phyloP scores from a whole-genome alignment of 2,888 invertebrate genomes.

The Thereva nobilitata region DNA sequence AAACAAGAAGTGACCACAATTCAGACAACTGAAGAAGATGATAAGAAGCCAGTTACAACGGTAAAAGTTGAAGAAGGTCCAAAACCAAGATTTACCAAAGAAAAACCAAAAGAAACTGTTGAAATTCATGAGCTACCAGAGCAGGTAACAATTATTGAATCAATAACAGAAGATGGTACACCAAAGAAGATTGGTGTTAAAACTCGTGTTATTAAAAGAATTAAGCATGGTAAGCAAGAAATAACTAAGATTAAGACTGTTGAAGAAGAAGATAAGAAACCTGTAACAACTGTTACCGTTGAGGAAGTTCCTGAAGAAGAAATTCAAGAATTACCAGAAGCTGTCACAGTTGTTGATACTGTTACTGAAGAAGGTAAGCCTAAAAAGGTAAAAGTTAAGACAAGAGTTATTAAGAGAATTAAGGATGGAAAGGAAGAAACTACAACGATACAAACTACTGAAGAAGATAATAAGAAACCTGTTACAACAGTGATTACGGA shows the following conservation, averaged over 20 bases:
- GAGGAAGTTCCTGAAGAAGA: conserved; percentile 50
- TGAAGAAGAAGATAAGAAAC: conserved; percentile 50
- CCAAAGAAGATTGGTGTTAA: conserved; percentile 47
- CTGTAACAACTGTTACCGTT: conserved; percentile 49
- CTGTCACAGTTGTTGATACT: conserved; percentile 47
- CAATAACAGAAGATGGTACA: conserved; percentile 41
- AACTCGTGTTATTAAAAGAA: conserved; percentile 39
- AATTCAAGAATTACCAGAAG: conserved; percentile 49
- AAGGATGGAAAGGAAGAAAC: conserved; percentile 53
- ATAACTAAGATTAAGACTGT: conserved; percentile 51
- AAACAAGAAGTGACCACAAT: conserved; percentile 56
- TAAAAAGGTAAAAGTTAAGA: conserved; percentile 47
- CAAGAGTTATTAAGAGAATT: conserved; percentile 50
- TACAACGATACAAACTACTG: conserved; percentile 54
- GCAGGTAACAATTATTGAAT: conserved; percentile 33
- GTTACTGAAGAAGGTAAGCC: conserved; percentile 46
- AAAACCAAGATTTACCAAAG: conserved; percentile 33
- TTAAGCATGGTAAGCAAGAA: conserved; percentile 51
- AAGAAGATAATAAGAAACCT: conserved; percentile 54
- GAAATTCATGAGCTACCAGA: conserved; percentile 41
- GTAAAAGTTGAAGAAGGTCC: conserved; percentile 46
- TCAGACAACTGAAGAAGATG: conserved; percentile 54
- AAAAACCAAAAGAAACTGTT: conserved; percentile 31
- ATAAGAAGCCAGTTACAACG: conserved; percentile 48
- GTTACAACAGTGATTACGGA: conserved; percentile 46